Conservation (phyloP, 53 echinoderm and acorn worm genomes). For the Hippasteria phrygiana region DNA sequence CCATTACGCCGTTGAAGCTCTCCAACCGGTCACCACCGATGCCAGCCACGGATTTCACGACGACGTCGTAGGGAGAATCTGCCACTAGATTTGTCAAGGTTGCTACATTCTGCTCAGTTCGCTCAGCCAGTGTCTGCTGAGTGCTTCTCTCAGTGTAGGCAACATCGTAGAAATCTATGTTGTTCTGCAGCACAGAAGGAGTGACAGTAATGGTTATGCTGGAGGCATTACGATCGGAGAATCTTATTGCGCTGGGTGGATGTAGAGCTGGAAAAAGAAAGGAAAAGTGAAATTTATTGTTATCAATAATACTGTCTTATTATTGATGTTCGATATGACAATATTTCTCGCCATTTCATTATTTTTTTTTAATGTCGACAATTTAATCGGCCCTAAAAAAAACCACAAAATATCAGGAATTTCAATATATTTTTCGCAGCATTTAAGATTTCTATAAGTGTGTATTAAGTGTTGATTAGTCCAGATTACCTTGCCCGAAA, state of each 20-base stretch:
- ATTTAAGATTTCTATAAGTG: too few species aligned
- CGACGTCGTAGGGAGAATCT: slow-evolving; percentile 19
- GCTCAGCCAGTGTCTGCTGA: not conserved
- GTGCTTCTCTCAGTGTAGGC: not conserved
- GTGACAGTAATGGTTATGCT: slow-evolving; percentile 35
- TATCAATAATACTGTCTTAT: not conserved
- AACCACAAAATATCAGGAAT: too few species aligned
- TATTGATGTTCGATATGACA: too few species aligned
- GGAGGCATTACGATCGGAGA: not conserved
- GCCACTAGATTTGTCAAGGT: slow-evolving; percentile 3
- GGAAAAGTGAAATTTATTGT: not conserved
- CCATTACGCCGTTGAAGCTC: not conserved
- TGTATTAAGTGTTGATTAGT: too few species aligned
- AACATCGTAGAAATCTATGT: slow-evolving; percentile 25
- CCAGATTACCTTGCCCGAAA: too few species aligned
- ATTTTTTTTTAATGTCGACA: too few species aligned
- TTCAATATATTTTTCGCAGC: too few species aligned
- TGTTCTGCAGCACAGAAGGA: not conserved
- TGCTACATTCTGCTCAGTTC: not conserved
- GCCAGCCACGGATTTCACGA: slow-evolving; percentile 45
- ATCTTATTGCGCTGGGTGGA: not conserved
- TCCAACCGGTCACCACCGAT: slow-evolving; percentile 28
- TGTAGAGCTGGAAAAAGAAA: slow-evolving; percentile 6
- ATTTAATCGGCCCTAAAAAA: too few species aligned
- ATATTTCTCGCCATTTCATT: too few species aligned